These are phyloP conservation scores for Gadopsis bispinosus DNA, from an alignment of 2,797 vertebrate genomes.

Conservation along the genomic window DNA sequence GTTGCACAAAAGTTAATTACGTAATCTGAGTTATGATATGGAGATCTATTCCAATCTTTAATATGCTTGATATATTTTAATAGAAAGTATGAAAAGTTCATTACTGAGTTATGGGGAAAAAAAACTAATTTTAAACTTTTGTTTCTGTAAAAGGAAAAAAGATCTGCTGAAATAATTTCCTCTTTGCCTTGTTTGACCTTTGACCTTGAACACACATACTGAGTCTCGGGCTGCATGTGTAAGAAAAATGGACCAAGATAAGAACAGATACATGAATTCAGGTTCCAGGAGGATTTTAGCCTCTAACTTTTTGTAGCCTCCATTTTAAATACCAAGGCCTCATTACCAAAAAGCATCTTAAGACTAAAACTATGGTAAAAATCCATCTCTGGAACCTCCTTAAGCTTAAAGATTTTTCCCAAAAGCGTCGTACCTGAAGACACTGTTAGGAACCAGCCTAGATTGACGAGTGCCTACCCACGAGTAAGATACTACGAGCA, in stretches of 20 bases:
- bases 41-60: conserved; percentile 22
- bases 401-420: not conserved
- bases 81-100: conserved; percentile 27
- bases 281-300: not conserved
- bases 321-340: not conserved
- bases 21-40: not conserved
- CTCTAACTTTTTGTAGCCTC: not conserved
- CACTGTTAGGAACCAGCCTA: not conserved
- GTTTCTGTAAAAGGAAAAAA: conserved; percentile 22
- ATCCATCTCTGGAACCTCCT: not conserved
- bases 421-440: not conserved
- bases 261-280: conserved; percentile 17
- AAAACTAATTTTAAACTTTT: conserved; percentile 24
- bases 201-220: conserved; percentile 31
- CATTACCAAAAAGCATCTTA: no score
- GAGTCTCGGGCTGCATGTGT: conserved; percentile 3
- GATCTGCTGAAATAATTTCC: conserved; percentile 52
- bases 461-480: not conserved
- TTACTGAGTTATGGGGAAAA: conserved; percentile 19
- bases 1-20: conserved; percentile 19
- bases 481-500: not conserved
- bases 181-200: conserved; percentile 41
- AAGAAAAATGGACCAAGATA: conserved; percentile 4
- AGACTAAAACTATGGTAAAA: conserved; percentile 4
- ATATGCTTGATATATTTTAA: conserved; percentile 47